A percentile compares a stretch with the other conserved stretches of the same genome.
Evolutionary conservation across 2,113 vertebrate species (phyloP).

Genomic region (Arvicanthis niloticus): DNA sequence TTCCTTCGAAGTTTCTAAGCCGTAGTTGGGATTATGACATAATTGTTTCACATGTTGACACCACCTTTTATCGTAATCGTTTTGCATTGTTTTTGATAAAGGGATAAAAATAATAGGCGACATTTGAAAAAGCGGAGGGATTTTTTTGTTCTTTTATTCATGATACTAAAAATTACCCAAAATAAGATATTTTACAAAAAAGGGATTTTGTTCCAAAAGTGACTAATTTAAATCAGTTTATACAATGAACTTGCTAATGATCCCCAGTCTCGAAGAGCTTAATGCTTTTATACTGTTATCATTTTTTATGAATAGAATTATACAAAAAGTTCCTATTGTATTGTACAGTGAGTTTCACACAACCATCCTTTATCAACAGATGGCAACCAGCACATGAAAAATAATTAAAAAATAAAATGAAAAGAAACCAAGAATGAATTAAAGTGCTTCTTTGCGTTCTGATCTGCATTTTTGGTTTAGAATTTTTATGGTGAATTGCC

Average conservation of each 20-base stretch:
- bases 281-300: slow-evolving; percentile 82
- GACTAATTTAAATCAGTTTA: slow-evolving; percentile 85
- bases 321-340: slow-evolving; percentile 88
- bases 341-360: slow-evolving; percentile 87
- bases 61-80: slow-evolving; percentile 88
- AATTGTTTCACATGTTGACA: slow-evolving; percentile 87
- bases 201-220: slow-evolving; percentile 83
- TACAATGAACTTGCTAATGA: slow-evolving; percentile 86
- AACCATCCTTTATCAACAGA: slow-evolving; percentile 91
- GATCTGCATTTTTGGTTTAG: slow-evolving; percentile 91
- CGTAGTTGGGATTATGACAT: slow-evolving; percentile 84
- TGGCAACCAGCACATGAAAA: slow-evolving; percentile 91
- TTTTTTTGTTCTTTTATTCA: slow-evolving; percentile 86
- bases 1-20: slow-evolving; percentile 87
- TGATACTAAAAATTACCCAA: slow-evolving; percentile 85
- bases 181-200: slow-evolving; percentile 84
- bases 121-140: slow-evolving; percentile 77
- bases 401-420: slow-evolving; percentile 92
- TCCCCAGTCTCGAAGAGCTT: slow-evolving; percentile 80
- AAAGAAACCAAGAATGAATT: slow-evolving; percentile 92
- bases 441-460: slow-evolving; percentile 91
- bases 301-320: slow-evolving; percentile 87
- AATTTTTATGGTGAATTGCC: slow-evolving; percentile 93
- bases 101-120: slow-evolving; percentile 86
- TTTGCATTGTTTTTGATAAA: slow-evolving; percentile 89